Evolutionary conservation across 2,797 vertebrate genomes (phyloP).

Genomic region (Neomorphus geoffroyi): DNA sequence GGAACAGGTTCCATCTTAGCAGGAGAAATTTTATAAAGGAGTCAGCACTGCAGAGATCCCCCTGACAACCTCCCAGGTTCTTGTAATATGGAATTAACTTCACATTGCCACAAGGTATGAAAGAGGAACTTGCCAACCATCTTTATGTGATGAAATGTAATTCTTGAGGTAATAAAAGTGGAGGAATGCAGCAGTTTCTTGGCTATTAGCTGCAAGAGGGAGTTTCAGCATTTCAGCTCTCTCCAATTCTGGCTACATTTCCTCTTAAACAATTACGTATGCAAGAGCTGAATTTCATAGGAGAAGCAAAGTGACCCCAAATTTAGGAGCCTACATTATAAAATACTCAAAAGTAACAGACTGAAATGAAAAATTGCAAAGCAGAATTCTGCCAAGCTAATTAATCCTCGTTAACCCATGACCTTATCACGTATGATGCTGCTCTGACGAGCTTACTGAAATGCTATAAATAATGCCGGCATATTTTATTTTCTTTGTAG

Average conservation of each 20-base stretch:
- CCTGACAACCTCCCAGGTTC: not conserved
- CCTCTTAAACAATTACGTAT: not conserved
- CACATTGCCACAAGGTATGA: not conserved
- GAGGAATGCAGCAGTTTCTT: not conserved
- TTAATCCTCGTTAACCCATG: slow-evolving; percentile 54
- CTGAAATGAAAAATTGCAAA: slow-evolving; percentile 40
- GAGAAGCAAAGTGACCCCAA: slow-evolving; percentile 40
- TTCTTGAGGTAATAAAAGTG: not conserved
- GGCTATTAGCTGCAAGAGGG: not conserved
- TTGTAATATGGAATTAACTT: not conserved
- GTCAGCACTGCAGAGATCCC: not conserved
- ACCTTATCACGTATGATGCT: slow-evolving; percentile 32
- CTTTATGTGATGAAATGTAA: not conserved
- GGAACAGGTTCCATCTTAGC: not conserved
- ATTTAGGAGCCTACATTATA: not conserved
- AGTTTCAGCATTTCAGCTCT: slow-evolving; percentile 30
- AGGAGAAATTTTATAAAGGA: slow-evolving; percentile 2
- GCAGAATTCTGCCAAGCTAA: slow-evolving; percentile 54
- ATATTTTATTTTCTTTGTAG: slow-evolving; percentile 67
- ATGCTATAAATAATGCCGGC: slow-evolving; percentile 28
- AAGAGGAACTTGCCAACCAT: not conserved
- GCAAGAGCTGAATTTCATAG: not conserved
- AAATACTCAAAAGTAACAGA: slow-evolving; percentile 29
- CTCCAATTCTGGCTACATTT: not conserved
- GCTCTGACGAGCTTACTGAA: slow-evolving; percentile 40